Conservation (phyloP, 2,113 vertebrate genomes). For the Lepus europaeus region DNA sequence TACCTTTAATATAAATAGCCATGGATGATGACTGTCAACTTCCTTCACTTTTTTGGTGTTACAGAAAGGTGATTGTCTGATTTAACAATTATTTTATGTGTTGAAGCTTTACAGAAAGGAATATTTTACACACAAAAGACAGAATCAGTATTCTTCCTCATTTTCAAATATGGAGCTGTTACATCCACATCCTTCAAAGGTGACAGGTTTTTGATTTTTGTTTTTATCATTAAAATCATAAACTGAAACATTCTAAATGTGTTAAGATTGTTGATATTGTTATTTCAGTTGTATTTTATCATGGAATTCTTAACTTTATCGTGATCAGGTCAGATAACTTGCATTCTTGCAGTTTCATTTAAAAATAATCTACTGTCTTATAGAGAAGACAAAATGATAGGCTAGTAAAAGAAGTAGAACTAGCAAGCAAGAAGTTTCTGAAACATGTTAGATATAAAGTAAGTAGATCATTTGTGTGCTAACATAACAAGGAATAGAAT, state of each 20-base stretch:
- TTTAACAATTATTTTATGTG: neutral
- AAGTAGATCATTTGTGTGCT: neutral
- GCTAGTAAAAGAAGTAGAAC: neutral
- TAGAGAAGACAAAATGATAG: neutral
- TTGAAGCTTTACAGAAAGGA: neutral
- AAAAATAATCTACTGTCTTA: neutral
- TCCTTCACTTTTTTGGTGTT: neutral
- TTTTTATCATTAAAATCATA: constrained; percentile 32
- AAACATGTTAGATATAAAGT: neutral
- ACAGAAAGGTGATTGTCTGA: neutral
- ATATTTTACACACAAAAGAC: neutral
- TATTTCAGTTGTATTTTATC: neutral
- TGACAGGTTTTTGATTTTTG: neutral
- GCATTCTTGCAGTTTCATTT: neutral
- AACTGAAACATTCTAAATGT: neutral
- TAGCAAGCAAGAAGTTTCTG: neutral
- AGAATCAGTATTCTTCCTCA: neutral
- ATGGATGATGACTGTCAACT: neutral
- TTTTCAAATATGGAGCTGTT: neutral
- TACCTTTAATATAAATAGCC: neutral
- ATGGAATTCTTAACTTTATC: neutral
- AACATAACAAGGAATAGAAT: neutral
- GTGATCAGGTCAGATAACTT: neutral
- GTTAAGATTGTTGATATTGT: neutral
- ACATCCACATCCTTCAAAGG: neutral